Evolutionary conservation across 2,888 invertebrate genomes (phyloP).

Genomic region (Buathra laborator): DNA sequence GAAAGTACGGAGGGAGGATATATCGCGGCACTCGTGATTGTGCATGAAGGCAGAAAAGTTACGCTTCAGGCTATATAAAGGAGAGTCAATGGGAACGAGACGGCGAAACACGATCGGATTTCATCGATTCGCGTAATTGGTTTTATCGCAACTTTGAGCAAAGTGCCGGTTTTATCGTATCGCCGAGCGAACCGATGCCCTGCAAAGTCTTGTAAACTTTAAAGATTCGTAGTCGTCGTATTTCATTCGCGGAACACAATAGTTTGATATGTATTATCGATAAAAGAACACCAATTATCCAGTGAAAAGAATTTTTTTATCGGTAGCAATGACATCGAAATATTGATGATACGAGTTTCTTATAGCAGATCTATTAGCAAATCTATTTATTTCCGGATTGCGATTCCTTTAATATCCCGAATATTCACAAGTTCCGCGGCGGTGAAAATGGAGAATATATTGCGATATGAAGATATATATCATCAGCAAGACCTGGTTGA

Average conservation of each 20-base stretch:
- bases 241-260: background rate
- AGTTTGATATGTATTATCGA: too few relatives aligned
- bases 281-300: too few relatives aligned
- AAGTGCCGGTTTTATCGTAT: constrained; percentile 18
- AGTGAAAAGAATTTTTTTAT: too few relatives aligned
- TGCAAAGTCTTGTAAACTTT: background rate
- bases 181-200: constrained; percentile 7
- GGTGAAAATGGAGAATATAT: background rate
- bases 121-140: constrained; percentile 60
- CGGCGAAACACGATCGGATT: constrained; percentile 40
- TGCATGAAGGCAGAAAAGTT: constrained; percentile 49
- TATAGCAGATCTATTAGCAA: background rate
- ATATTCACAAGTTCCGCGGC: background rate
- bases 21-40: constrained; percentile 40
- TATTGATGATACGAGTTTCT: too few relatives aligned
- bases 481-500: constrained; percentile 8
- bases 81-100: background rate
- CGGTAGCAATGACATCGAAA: too few relatives aligned
- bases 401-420: background rate
- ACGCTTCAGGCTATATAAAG: constrained; percentile 18
- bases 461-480: background rate
- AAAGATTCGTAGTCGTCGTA: background rate
- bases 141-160: constrained; percentile 43
- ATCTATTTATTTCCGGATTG: background rate
- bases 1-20: constrained; percentile 18